Conservation (phyloP, 2,797 vertebrate genomes). For the Alosa sapidissima region DNA sequence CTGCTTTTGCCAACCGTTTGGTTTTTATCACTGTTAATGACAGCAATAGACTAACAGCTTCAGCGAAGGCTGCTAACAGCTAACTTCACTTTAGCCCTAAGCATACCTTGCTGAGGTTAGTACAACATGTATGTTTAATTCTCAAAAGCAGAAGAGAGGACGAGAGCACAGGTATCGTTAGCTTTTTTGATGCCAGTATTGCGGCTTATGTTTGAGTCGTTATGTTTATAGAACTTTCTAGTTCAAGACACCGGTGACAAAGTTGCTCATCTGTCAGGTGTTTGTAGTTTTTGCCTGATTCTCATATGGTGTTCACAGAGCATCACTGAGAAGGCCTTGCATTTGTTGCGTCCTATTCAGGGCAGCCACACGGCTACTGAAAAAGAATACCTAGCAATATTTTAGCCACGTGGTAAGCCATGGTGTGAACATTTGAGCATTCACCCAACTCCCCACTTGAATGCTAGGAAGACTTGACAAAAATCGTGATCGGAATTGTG, state of each 20-base stretch:
- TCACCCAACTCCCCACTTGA: too few species aligned
- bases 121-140: not conserved
- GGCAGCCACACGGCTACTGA: not conserved
- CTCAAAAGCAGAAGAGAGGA: not conserved
- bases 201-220: not conserved
- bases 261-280: not conserved
- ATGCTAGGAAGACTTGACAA: too few species aligned
- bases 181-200: not conserved
- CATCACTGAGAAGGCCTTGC: not conserved
- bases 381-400: not conserved
- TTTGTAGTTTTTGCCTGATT: not conserved
- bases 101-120: not conserved
- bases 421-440: too few species aligned
- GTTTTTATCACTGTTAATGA: not conserved
- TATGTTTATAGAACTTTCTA: not conserved
- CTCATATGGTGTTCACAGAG: not conserved
- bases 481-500: not conserved
- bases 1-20: not conserved
- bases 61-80: not conserved
- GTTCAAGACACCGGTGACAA: not conserved
- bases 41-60: not conserved
- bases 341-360: not conserved
- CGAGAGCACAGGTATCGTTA: not conserved
- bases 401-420: too few species aligned
- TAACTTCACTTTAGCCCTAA: not conserved